Evolutionary conservation across 2,797 vertebrate genomes (phyloP).

Genomic region (Arctocebus calabarensis): DNA sequence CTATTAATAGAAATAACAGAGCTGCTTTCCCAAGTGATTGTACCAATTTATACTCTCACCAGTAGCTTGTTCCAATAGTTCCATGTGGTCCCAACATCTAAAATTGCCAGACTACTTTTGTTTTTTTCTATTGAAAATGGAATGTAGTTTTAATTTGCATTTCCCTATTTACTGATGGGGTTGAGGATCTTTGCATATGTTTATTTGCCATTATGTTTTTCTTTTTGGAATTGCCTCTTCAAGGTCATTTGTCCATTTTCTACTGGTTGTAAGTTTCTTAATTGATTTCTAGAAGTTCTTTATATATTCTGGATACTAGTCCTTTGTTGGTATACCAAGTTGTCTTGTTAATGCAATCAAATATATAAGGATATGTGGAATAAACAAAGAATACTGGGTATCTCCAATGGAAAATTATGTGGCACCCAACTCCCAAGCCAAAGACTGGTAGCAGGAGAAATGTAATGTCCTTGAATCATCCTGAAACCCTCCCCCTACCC

Average conservation of each 20-base stretch:
- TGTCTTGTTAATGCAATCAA: neutral
- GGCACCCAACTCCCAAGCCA: no score
- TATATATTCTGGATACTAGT: neutral
- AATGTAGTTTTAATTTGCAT: neutral
- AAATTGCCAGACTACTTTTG: neutral
- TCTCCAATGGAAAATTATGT: neutral
- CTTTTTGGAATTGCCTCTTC: neutral
- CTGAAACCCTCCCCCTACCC: no score
- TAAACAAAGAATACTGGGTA: neutral
- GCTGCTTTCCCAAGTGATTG: neutral
- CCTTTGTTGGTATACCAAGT: neutral
- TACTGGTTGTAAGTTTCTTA: neutral
- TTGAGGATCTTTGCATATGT: neutral
- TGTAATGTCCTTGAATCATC: no score
- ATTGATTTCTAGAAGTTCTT: neutral
- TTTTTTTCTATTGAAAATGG: neutral
- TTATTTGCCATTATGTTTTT: neutral
- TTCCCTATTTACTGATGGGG: neutral
- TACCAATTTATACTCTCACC: neutral
- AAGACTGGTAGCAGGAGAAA: no score
- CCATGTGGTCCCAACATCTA: neutral
- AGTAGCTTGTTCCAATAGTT: neutral
- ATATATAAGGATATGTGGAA: conserved; percentile 4
- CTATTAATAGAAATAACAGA: neutral
- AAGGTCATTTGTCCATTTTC: neutral